phyloP scores from a whole-genome alignment of 2,113 vertebrate genomes.

The Eretmochelys imbricata region DNA sequence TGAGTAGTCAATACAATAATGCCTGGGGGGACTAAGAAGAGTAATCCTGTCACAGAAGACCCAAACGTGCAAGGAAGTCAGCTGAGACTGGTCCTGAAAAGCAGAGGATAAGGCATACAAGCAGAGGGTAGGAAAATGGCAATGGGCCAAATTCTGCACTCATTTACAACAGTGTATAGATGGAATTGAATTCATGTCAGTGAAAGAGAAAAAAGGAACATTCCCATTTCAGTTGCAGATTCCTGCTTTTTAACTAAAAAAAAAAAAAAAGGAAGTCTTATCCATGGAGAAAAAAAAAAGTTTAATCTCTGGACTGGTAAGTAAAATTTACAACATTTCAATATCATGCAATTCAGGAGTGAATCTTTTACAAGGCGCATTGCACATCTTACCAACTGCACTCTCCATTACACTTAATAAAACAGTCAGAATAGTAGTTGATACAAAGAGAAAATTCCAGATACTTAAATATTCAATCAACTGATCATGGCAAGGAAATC shows the following conservation, averaged over 20 bases:
- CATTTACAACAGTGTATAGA: not conserved
- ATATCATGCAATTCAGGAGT: not conserved
- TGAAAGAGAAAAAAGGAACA: not conserved
- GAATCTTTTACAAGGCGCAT: conserved; percentile 15
- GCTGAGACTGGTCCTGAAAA: not conserved
- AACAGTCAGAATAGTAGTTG: not conserved
- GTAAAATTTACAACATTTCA: conserved; percentile 11
- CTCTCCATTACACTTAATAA: conserved; percentile 13
- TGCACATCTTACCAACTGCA: not conserved
- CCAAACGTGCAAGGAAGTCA: not conserved
- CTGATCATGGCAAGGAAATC: conserved; percentile 4
- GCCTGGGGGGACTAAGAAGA: not conserved
- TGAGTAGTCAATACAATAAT: not conserved
- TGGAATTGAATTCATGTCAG: not conserved
- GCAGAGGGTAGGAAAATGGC: not conserved
- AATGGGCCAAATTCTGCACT: not conserved
- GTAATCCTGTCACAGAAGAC: not conserved
- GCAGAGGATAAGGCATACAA: not conserved
- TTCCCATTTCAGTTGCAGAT: not conserved
- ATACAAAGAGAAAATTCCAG: not conserved
- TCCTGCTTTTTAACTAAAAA: not conserved
- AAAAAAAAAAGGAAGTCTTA: not conserved
- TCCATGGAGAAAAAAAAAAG: not conserved
- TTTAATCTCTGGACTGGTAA: conserved; percentile 26
- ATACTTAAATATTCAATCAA: not conserved